Percentiles rank a stretch among this genome's conserved stretches.
These are phyloP conservation scores for Nothoprocta perdicaria DNA, from an alignment of 2,113 vertebrate genomes.

Conservation along the genomic window DNA sequence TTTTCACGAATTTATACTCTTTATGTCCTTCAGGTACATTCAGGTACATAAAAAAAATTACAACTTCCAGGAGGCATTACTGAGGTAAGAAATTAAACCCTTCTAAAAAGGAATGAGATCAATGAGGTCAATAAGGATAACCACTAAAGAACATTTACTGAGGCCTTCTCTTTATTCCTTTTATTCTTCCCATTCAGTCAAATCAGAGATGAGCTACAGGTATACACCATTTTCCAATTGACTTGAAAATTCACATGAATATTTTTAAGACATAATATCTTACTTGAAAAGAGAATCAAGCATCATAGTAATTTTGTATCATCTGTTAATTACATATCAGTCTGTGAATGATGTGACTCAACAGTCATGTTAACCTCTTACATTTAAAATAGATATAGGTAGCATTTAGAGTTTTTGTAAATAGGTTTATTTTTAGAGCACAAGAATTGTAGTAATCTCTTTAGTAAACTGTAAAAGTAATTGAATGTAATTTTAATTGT, in stretches of 20 bases:
- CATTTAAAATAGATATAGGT: background rate
- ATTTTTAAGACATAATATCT: background rate
- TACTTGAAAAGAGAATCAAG: background rate
- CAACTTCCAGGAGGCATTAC: background rate
- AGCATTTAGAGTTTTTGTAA: background rate
- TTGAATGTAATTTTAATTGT: conserved; percentile 43
- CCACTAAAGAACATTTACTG: background rate
- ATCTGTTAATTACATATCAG: background rate
- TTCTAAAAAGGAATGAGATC: background rate
- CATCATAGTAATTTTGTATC: background rate
- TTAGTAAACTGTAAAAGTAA: conserved; percentile 32
- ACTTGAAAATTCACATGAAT: background rate
- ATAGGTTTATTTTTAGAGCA: conserved; percentile 18
- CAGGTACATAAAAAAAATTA: background rate
- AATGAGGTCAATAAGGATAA: background rate
- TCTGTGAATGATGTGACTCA: background rate
- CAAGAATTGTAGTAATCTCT: background rate
- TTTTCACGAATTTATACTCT: background rate
- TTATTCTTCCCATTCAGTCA: background rate
- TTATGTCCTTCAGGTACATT: background rate
- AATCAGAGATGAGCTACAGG: background rate
- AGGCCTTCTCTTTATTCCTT: rapidly evolving
- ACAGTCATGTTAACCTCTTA: background rate
- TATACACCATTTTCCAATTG: background rate
- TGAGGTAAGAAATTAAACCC: background rate